Percentiles rank a stretch among this genome's conserved stretches.
These are phyloP conservation scores for Hydrolagus affinis DNA, from an alignment of 2,113 vertebrate species.

Conservation along the genomic window DNA sequence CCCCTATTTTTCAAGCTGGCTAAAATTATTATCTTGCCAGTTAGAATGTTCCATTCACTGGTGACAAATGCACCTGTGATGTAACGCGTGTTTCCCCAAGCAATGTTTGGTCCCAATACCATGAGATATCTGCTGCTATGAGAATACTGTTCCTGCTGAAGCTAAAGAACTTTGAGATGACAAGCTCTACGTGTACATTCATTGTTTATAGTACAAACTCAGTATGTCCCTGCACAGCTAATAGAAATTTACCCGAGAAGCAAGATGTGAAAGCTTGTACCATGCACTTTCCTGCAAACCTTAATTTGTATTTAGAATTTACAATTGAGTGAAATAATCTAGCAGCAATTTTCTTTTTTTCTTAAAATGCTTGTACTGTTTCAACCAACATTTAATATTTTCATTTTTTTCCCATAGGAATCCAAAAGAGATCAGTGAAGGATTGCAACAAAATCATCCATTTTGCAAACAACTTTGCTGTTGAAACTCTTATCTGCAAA, in stretches of 20 bases:
- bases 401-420: constrained; percentile 56
- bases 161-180: neutral
- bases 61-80: neutral
- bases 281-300: neutral
- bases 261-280: neutral
- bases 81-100: neutral
- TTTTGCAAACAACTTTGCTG: constrained; percentile 75
- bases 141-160: neutral
- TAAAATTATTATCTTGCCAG: too few species aligned
- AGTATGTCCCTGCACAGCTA: neutral
- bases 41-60: too few species aligned
- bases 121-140: neutral
- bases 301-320: neutral
- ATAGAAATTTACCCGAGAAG: neutral
- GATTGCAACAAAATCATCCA: constrained; percentile 79
- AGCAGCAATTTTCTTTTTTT: neutral
- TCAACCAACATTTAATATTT: neutral
- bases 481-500: constrained; percentile 85
- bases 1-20: too few species aligned
- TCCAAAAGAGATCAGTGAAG: constrained; percentile 80
- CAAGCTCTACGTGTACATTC: neutral
- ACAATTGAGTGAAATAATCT: too few species aligned
- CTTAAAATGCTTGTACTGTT: neutral
- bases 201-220: neutral
- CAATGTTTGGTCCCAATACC: neutral